Percentiles rank a stretch among this genome's conserved stretches.
Evolutionary conservation across 2,113 vertebrate genomes (phyloP).

Genomic region (Eretmodus cyanostictus): DNA sequence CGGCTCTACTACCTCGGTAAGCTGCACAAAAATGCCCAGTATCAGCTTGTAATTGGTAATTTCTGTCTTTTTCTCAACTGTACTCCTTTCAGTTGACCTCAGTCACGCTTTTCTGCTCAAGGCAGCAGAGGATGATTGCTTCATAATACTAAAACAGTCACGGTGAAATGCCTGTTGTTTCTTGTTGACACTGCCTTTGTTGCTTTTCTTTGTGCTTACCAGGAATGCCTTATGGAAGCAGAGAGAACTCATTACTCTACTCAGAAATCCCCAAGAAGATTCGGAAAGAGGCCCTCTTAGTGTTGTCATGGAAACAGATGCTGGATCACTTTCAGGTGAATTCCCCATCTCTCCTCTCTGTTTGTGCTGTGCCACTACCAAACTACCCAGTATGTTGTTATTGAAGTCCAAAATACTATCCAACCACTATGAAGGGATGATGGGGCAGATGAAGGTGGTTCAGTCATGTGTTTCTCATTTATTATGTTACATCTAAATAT

Average conservation of each 20-base stretch:
- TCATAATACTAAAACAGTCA: neutral
- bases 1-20: conserved; percentile 95
- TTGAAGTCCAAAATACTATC: neutral
- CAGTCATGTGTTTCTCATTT: neutral
- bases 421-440: neutral
- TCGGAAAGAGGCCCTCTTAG: conserved; percentile 87
- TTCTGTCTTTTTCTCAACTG: neutral
- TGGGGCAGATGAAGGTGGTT: neutral
- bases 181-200: neutral
- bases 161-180: neutral
- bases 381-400: neutral
- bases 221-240: conserved; percentile 97
- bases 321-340: conserved; percentile 96
- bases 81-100: neutral
- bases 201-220: neutral
- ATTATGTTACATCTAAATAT: neutral
- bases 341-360: neutral
- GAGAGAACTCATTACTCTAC: conserved; percentile 95
- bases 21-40: neutral
- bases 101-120: neutral
- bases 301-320: conserved; percentile 98
- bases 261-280: conserved; percentile 97
- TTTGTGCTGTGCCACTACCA: neutral
- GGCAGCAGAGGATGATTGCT: neutral
- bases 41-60: neutral